phyloP scores from a whole-genome alignment of 1,140 invertebrate genomes.

The Glossosoma conforme region DNA sequence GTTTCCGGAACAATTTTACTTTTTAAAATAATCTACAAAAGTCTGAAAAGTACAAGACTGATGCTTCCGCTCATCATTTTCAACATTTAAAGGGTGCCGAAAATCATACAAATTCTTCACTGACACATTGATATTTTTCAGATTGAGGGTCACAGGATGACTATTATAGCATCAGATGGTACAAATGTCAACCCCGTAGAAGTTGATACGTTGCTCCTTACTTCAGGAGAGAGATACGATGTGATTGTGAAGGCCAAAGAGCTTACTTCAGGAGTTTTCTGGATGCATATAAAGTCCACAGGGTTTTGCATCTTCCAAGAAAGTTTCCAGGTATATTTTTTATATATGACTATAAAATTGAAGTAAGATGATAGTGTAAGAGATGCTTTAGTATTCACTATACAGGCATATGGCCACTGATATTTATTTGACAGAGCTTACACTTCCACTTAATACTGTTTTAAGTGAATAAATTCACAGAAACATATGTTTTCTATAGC shows the following conservation, averaged over 20 bases:
- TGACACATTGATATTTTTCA: conserved; percentile 12
- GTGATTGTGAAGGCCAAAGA: conserved; percentile 42
- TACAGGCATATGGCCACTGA: too few species aligned
- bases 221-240: conserved; percentile 52
- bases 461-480: too few species aligned
- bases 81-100: too few species aligned
- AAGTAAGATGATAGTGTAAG: too few species aligned
- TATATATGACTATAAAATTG: background rate
- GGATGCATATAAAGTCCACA: conserved; percentile 32
- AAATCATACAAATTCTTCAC: too few species aligned
- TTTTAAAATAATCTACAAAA: too few species aligned
- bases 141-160: conserved; percentile 51
- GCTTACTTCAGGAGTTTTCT: conserved; percentile 42
- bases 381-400: too few species aligned
- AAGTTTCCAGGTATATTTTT: conserved; percentile 14
- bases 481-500: too few species aligned
- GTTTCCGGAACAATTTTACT: too few species aligned
- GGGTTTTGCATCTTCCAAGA: conserved; percentile 2
- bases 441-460: background rate
- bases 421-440: too few species aligned
- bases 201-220: conserved; percentile 33
- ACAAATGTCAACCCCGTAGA: conserved; percentile 39
- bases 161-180: conserved; percentile 53
- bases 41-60: too few species aligned
- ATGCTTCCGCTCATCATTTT: too few species aligned